These are phyloP conservation scores for Pseudomyrmex pallidus DNA, from an alignment of 1,140 invertebrate species.

Conservation along the genomic window DNA sequence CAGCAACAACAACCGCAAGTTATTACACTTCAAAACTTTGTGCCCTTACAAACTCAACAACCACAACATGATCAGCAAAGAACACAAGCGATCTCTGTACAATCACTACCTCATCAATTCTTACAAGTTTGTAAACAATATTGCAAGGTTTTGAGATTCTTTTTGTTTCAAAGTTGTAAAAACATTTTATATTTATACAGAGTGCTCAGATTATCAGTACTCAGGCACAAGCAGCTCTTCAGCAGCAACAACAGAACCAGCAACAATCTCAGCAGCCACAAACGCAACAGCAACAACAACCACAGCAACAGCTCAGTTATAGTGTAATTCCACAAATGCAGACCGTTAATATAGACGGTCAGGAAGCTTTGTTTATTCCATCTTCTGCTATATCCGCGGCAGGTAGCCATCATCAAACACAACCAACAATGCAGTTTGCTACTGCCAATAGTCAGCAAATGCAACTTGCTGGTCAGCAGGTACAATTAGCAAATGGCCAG, in stretches of 20 bases:
- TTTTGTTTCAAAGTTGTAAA: background rate
- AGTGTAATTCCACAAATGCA: conserved; percentile 91
- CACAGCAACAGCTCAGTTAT: conserved; percentile 87
- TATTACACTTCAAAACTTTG: conserved; percentile 86
- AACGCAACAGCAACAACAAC: conserved; percentile 81
- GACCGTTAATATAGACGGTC: conserved; percentile 95
- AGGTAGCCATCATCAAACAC: conserved; percentile 79
- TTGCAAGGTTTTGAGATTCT: background rate
- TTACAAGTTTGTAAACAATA: conserved; percentile 82
- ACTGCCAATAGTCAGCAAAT: conserved; percentile 84
- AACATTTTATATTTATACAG: conserved; percentile 60
- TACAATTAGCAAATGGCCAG: conserved; percentile 86
- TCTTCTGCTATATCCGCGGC: conserved; percentile 84
- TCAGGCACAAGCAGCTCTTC: conserved; percentile 78
- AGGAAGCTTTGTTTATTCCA: conserved; percentile 96
- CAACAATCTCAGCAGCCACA: conserved; percentile 84
- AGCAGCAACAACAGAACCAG: conserved; percentile 84
- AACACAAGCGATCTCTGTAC: conserved; percentile 85
- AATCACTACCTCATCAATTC: conserved; percentile 86
- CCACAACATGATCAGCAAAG: conserved; percentile 83
- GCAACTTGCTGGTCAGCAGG: conserved; percentile 85
- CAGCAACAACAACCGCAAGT: conserved; percentile 83
- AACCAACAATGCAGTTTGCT: conserved; percentile 82
- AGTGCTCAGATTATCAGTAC: conserved; percentile 80
- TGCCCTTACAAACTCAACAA: conserved; percentile 83